A percentile compares a stretch with the other conserved stretches of the same genome.
Evolutionary conservation across 2,888 invertebrate genomes (phyloP).

Genomic region (Euzetes globulus): DNA sequence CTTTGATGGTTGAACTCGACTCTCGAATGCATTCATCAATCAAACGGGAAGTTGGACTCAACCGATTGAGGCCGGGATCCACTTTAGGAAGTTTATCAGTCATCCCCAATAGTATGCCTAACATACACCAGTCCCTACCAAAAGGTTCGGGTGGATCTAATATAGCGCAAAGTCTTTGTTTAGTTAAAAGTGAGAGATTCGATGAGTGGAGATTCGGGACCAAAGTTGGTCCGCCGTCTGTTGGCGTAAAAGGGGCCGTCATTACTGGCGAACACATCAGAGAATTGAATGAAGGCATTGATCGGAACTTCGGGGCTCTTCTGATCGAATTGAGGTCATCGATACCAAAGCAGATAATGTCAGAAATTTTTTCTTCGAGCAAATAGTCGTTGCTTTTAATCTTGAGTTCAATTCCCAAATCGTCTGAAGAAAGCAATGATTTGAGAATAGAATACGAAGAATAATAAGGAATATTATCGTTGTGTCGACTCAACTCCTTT

Average conservation of each 20-base stretch:
- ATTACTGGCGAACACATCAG: not conserved
- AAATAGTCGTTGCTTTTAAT: slow-evolving; percentile 52
- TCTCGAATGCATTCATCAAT: slow-evolving; percentile 52
- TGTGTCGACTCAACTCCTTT: slow-evolving; percentile 53
- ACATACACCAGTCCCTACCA: slow-evolving; percentile 55
- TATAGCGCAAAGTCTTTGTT: slow-evolving; percentile 50
- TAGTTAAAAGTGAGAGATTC: slow-evolving; percentile 56
- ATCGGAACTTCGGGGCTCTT: not conserved
- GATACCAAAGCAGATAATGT: slow-evolving; percentile 56
- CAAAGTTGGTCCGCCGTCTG: slow-evolving; percentile 44
- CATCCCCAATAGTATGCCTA: slow-evolving; percentile 53
- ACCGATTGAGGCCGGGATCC: slow-evolving; percentile 45
- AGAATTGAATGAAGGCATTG: slow-evolving; percentile 24
- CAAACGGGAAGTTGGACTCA: slow-evolving; percentile 45
- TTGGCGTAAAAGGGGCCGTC: not conserved
- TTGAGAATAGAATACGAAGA: slow-evolving; percentile 37
- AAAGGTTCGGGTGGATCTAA: slow-evolving; percentile 53
- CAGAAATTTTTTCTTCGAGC: slow-evolving; percentile 54
- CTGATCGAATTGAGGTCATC: slow-evolving; percentile 47
- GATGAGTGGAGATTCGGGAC: slow-evolving; percentile 57
- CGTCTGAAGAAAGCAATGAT: not conserved
- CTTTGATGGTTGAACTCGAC: slow-evolving; percentile 50
- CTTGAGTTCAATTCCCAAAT: not conserved
- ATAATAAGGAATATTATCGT: slow-evolving; percentile 33
- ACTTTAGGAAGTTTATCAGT: slow-evolving; percentile 53